phyloP scores from a whole-genome alignment of 2,888 invertebrate genomes.

The Acanthosoma haemorrhoidale region DNA sequence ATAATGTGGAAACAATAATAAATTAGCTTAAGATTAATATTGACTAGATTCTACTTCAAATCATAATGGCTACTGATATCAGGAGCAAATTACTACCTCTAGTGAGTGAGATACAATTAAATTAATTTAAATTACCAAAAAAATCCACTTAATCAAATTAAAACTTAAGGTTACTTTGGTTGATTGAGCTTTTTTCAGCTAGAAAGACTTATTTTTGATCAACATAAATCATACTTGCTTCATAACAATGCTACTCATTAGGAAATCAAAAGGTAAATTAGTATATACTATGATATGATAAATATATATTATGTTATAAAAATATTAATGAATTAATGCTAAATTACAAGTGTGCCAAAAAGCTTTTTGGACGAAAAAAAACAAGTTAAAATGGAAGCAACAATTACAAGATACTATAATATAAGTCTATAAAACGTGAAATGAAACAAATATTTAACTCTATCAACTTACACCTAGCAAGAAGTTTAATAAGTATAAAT shows the following conservation, averaged over 20 bases:
- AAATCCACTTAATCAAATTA: too few relatives aligned
- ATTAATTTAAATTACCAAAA: too few relatives aligned
- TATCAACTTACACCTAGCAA: too few relatives aligned
- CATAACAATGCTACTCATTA: background rate
- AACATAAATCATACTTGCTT: background rate
- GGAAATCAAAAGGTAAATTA: background rate
- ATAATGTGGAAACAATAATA: background rate
- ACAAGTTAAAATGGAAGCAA: too few relatives aligned
- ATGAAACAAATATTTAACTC: background rate
- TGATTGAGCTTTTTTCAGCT: slow-evolving; percentile 8
- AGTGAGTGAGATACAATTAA: background rate
- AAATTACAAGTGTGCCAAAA: background rate
- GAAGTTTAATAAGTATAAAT: too few relatives aligned
- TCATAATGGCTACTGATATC: background rate
- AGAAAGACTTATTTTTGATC: slow-evolving; percentile 3
- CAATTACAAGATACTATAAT: too few relatives aligned
- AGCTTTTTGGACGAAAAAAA: background rate
- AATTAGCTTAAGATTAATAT: background rate
- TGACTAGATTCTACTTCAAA: background rate
- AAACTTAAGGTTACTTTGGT: background rate
- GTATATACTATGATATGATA: background rate
- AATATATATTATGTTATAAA: background rate
- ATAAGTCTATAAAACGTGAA: too few relatives aligned
- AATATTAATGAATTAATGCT: background rate
- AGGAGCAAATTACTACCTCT: background rate